phyloP scores from a whole-genome alignment of 2,888 invertebrate genomes.

The Agrilus biguttatus region DNA sequence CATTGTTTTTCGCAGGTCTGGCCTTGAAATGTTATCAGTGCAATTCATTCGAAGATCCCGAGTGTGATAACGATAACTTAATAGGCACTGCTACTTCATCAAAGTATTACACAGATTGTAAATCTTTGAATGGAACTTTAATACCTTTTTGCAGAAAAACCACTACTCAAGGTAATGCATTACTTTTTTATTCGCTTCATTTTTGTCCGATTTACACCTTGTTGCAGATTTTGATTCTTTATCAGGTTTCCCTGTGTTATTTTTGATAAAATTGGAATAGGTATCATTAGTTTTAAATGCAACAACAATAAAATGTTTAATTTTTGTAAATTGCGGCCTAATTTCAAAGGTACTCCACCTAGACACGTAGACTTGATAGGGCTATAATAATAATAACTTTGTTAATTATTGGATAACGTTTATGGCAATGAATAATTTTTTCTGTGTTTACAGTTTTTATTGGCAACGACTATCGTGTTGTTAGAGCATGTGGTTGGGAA shows the following conservation, averaged over 20 bases:
- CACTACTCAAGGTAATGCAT: conserved; percentile 39
- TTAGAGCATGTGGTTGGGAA: conserved; percentile 48
- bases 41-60: conserved; percentile 52
- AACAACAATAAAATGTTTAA: too few species aligned
- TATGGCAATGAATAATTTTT: background rate
- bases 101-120: conserved; percentile 30
- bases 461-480: conserved; percentile 31
- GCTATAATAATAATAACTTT: too few species aligned
- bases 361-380: too few species aligned
- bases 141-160: conserved; percentile 55
- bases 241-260: too few species aligned
- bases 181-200: too few species aligned
- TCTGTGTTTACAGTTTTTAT: conserved; percentile 25
- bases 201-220: too few species aligned
- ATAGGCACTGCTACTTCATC: conserved; percentile 39
- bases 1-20: conserved; percentile 27
- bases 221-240: too few species aligned
- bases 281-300: too few species aligned
- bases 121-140: conserved; percentile 20
- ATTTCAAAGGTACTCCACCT: too few species aligned
- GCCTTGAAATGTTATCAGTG: conserved; percentile 58
- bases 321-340: too few species aligned
- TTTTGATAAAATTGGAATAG: too few species aligned
- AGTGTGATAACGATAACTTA: conserved; percentile 45
- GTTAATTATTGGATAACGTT: too few species aligned